These are phyloP conservation scores for Limnothrissa miodon DNA, from an alignment of 2,113 vertebrate species.

Conservation along the genomic window DNA sequence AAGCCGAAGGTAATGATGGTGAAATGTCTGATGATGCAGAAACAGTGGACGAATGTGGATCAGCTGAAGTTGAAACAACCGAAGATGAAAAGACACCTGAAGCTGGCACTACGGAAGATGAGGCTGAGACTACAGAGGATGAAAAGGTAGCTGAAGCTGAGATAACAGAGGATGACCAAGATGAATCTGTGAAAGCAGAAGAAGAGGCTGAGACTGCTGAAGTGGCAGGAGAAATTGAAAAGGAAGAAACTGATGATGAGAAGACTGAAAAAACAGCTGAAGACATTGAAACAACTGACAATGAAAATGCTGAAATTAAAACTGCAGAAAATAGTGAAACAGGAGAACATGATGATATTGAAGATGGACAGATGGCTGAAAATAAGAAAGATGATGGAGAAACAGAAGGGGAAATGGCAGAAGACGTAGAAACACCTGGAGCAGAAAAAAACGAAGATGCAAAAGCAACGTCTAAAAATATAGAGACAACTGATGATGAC, in stretches of 20 bases:
- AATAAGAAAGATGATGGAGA: not conserved
- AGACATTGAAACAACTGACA: not conserved
- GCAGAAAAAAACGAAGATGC: no score
- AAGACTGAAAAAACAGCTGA: no score
- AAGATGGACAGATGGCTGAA: not conserved
- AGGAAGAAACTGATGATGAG: not conserved
- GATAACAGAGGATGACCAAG: no score
- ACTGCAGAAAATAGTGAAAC: slow-evolving; percentile 23
- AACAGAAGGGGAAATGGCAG: not conserved
- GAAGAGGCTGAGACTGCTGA: no score
- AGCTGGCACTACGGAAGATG: slow-evolving; percentile 2
- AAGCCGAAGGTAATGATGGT: slow-evolving; percentile 10
- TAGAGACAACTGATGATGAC: not conserved
- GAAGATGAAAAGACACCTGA: slow-evolving; percentile 7
- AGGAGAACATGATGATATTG: slow-evolving; percentile 36
- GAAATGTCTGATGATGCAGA: slow-evolving; percentile 35
- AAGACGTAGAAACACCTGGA: not conserved
- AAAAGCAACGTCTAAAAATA: not conserved
- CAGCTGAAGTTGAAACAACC: slow-evolving; percentile 15
- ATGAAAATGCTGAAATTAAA: not conserved
- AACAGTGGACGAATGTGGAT: not conserved
- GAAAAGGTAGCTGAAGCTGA: slow-evolving; percentile 16
- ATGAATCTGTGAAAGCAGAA: no score
- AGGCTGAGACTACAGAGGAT: not conserved
- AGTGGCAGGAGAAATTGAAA: no score